Conservation (phyloP, 2,797 vertebrate genomes). For the Catostomus latipinnis region DNA sequence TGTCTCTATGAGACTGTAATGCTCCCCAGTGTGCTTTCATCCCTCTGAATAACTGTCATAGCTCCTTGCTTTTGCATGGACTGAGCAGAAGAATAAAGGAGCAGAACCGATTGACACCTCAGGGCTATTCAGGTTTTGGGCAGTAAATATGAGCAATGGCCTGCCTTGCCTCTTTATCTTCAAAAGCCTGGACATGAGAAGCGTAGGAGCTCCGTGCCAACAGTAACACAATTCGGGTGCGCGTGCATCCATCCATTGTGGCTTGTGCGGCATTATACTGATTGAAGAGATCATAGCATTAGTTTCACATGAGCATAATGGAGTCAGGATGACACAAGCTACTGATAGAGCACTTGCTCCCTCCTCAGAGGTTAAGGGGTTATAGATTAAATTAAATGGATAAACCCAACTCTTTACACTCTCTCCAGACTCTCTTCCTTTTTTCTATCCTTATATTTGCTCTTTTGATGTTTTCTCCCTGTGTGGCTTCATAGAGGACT, state of each 20-base stretch:
- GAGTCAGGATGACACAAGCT: constrained; percentile 51
- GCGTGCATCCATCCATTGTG: constrained; percentile 52
- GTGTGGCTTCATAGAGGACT: constrained; percentile 79
- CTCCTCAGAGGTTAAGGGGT: constrained; percentile 61
- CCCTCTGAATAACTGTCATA: constrained; percentile 17
- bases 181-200: constrained; percentile 50
- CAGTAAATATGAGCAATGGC: constrained; percentile 45
- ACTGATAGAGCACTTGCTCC: constrained; percentile 67
- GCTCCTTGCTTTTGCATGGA: constrained; percentile 33
- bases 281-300: constrained; percentile 63
- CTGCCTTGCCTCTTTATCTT: constrained; percentile 48
- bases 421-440: constrained; percentile 46
- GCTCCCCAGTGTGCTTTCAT: constrained; percentile 21
- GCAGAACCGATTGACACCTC: constrained; percentile 40
- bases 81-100: constrained; percentile 23
- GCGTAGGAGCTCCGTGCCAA: constrained; percentile 32
- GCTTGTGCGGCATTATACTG: constrained; percentile 38
- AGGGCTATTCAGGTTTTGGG: constrained; percentile 11
- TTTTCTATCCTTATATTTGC: constrained; percentile 44
- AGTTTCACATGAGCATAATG: constrained; percentile 64
- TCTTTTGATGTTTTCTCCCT: constrained; percentile 6
- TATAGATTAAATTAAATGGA: constrained; percentile 56
- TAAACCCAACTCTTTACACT: constrained; percentile 65
- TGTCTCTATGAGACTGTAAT: constrained; percentile 7
- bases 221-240: constrained; percentile 63